A percentile compares a stretch with the other conserved stretches of the same genome.
Conservation (phyloP, 1,140 invertebrate species). For the Caenorhabditis elegans region DNA sequence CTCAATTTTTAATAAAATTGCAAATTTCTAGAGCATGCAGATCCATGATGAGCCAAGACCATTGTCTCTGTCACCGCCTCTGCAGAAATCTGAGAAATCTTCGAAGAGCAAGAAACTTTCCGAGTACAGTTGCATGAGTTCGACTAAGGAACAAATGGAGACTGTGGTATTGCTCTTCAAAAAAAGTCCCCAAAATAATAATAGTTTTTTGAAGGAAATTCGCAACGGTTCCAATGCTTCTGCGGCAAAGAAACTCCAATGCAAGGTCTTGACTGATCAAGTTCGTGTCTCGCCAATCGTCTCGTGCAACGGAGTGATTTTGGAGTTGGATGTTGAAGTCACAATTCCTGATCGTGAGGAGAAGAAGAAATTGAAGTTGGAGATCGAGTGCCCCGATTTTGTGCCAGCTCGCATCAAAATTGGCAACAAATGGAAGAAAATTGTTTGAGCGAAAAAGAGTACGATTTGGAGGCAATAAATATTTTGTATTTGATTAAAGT, state of each 20-base stretch:
- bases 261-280: slow-evolving; percentile 4
- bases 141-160: neutral
- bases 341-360: neutral
- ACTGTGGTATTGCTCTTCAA: neutral
- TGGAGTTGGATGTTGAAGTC: neutral
- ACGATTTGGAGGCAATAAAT: too few relatives aligned
- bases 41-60: neutral
- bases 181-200: too few relatives aligned
- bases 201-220: neutral
- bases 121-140: neutral
- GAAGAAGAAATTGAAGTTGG: neutral
- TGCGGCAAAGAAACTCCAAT: neutral
- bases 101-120: neutral
- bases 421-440: slow-evolving; percentile 14
- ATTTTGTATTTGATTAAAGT: too few relatives aligned
- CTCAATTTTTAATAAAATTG: neutral
- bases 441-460: neutral
- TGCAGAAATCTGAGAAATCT: neutral
- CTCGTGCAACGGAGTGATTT: neutral
- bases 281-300: neutral
- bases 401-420: neutral
- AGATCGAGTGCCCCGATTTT: neutral
- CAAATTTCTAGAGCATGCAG: neutral
- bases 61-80: neutral
- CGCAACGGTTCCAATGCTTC: neutral